Evolutionary conservation across 2,888 invertebrate species (phyloP), one percentile per base, ranked within the genome.

Genomic region (Drosophila algonquin): DNA sequence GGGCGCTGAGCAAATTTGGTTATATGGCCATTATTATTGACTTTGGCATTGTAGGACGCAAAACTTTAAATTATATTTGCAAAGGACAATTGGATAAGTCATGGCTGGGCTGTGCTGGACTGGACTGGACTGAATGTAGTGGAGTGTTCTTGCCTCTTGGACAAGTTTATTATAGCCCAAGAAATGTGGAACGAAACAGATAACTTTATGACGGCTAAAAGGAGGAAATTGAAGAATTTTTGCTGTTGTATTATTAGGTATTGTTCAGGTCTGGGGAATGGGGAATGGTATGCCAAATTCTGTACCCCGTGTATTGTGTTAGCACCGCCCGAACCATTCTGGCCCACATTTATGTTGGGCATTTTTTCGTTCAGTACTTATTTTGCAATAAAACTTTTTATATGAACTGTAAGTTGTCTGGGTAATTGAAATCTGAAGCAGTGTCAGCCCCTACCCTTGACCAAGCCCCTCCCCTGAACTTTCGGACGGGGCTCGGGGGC

Each of bases 21-120:
- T 87, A 84, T 80, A 82, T 77, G 85, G 80, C 73, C 87, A 81
- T 87, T 84, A 87, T 79, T 82, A 87, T 81, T 87, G 83, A 86
- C 86, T 83, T 73, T 86, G 69, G 83, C 80, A 75, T 58, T 68
- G 76, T 54, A 27, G 63, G 70, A 60, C 46, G 69, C 63, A 63
- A 75, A 84, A 87, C 85, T 84, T 84, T 77, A 84, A 87, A 87
- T 84, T 81, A 81, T 86, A 84, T 84, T 84, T 83, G 70, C 77
- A 65, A 55, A 73, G 80, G 72, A 76, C 87, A 83, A 83, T 86
- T 80, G 87, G 74, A 80, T 83, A 79, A 83, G 79, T 79, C 86
- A 56, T 52, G 75, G 59, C 62, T 27, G n/a, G n/a, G 7, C n/a
- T n/a, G n/a, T n/a, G n/a, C n/a, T n/a, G n/a, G n/a, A n/a, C 62